These are phyloP conservation scores for Drosophila flavopinicola DNA, from an alignment of 2,888 invertebrate species.

Conservation along the genomic window DNA sequence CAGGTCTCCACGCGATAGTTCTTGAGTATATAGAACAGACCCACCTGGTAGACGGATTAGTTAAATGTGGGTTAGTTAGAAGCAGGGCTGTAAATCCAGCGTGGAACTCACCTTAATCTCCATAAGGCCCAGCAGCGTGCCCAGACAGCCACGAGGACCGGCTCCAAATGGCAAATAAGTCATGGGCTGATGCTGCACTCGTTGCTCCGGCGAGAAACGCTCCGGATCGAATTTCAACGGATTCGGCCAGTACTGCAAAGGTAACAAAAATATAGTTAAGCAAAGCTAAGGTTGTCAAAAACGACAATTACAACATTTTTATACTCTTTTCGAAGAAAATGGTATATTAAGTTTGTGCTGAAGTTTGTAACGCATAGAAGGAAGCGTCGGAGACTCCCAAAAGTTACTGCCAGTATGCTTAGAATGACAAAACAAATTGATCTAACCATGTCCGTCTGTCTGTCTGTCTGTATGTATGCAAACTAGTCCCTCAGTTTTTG, in stretches of 20 bases:
- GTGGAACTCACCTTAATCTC: constrained; percentile 64
- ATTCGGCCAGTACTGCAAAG: constrained; percentile 73
- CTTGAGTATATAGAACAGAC: constrained; percentile 76
- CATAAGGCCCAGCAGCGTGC: constrained; percentile 76
- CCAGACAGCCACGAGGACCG: constrained; percentile 81
- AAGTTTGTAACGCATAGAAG: too few relatives aligned
- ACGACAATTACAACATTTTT: too few relatives aligned
- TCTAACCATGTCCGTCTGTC: too few relatives aligned
- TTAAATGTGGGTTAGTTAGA: background rate
- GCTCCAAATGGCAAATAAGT: constrained; percentile 80
- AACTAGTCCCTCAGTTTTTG: too few relatives aligned
- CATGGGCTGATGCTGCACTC: constrained; percentile 66
- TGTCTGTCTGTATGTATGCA: too few relatives aligned
- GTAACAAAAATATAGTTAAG: background rate
- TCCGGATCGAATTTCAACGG: constrained; percentile 80
- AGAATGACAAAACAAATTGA: too few relatives aligned
- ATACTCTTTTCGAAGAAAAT: too few relatives aligned
- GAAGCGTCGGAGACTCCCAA: too few relatives aligned
- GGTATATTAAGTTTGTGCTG: too few relatives aligned
- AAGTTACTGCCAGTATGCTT: too few relatives aligned
- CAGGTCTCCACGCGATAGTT: constrained; percentile 74
- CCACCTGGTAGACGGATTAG: constrained; percentile 60
- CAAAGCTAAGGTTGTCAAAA: too few relatives aligned
- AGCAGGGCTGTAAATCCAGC: background rate
- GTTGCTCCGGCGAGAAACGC: constrained; percentile 76